Evolutionary conservation across 2,797 vertebrate species (phyloP).

Genomic region (Manis javanica): DNA sequence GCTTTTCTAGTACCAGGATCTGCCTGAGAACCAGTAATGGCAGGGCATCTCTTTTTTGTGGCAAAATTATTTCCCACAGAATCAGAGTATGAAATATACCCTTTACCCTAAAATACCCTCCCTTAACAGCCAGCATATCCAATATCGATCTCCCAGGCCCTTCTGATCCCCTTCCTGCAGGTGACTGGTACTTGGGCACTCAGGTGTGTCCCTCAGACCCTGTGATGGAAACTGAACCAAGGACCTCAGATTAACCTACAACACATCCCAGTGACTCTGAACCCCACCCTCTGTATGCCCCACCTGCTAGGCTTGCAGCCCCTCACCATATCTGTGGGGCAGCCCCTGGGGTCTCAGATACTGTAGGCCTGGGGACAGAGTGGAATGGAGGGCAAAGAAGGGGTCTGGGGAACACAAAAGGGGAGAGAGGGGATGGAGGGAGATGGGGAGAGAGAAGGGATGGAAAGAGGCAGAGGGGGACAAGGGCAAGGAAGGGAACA

Average conservation of each 20-base stretch:
- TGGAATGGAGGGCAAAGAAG: not conserved
- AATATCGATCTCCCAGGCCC: not conserved
- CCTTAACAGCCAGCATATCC: not conserved
- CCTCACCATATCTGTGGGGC: not conserved
- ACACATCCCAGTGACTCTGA: not conserved
- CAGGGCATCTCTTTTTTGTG: not conserved
- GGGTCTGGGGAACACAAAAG: not conserved
- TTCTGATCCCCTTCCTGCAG: not conserved
- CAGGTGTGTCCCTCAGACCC: not conserved
- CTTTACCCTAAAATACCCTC: not conserved
- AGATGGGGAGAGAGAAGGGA: not conserved
- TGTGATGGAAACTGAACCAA: no score
- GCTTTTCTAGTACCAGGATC: no score
- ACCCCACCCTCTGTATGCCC: no score
- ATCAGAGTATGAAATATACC: not conserved
- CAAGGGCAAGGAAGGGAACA: not conserved
- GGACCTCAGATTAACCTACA: no score
- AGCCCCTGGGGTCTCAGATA: not conserved
- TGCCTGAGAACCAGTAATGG: not conserved
- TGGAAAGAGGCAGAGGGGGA: not conserved
- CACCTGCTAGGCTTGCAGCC: not conserved
- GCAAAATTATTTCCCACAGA: not conserved
- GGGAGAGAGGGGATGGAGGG: not conserved
- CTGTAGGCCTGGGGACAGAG: not conserved
- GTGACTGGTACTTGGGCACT: rapidly evolving